Base-by-base conservation (phyloP, 2,888 invertebrate species). In the Ennomos erosarius region DNA sequence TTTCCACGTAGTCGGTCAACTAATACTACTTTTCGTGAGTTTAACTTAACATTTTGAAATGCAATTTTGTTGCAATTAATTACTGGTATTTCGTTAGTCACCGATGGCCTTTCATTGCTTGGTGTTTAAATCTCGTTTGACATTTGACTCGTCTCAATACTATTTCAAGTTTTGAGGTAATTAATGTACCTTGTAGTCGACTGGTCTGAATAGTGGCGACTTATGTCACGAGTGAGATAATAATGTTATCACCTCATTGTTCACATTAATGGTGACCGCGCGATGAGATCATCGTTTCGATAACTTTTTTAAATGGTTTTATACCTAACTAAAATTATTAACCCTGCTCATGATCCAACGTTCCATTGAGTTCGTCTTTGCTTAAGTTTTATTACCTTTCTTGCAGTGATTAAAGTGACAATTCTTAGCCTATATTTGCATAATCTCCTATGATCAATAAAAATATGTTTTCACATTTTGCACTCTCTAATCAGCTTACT, bases 21-120 rank as follows among this genome's bases (percentile, higher is more conserved):
- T 80, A 67, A 56, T 76, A 33, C 57, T 73, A 10, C 66, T 79
- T 48, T 73, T 73, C 59, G 79, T 80, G 62, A 80, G 79, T 79
- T 62, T 53, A 38, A 47, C n/a, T 36, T 37, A 35, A 50, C 16
- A 46, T 55, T 55, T 57, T 56, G 9, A 52, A 55, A 49, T 44
- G 36, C 53, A 26, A 52, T 38, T 42, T 62, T 47, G 65, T 45
- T 65, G 48, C 55, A 26, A 26, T 26, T 60, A 46, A 16, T 36
- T 35, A 40, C 11, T 62, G 55, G 42, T 40, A 56, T 60, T 58
- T 64, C 47, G 50, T 51, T 59, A 37, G 46, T 59, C 46, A 64
- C 50, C 51, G 45, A 13, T 54, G 35, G 26, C 59, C 48, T 42
- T 43, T 60, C 33, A 13, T 45, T 44, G 50, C 13, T 51, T 58